A percentile compares a stretch with the other conserved stretches of the same genome.
These are phyloP conservation scores for Mythimna albipuncta DNA, from an alignment of 2,888 invertebrate genomes.

Conservation along the genomic window DNA sequence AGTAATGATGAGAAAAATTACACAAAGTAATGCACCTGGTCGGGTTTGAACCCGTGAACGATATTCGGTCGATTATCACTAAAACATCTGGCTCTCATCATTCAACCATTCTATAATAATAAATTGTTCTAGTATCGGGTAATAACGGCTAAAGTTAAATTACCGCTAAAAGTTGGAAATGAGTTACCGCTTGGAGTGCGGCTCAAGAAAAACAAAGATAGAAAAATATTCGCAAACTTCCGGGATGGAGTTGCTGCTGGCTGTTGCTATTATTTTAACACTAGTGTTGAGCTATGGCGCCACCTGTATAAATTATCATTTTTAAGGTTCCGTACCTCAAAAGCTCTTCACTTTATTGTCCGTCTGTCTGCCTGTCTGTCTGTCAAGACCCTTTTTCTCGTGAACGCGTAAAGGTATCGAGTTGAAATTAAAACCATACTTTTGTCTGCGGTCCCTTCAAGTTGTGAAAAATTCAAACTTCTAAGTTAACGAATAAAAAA, in stretches of 20 bases:
- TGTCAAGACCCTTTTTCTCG: no score
- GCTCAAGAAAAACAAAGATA: conserved; percentile 36
- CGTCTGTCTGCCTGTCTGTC: no score
- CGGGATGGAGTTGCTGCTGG: not conserved
- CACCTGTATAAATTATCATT: not conserved
- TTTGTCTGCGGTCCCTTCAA: no score
- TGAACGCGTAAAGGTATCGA: no score
- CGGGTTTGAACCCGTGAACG: no score
- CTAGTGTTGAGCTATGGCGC: not conserved
- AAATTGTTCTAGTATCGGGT: conserved; percentile 13
- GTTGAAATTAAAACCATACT: no score
- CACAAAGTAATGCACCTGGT: no score
- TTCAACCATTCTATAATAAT: not conserved
- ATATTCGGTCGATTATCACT: not conserved
- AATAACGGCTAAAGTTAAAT: conserved; percentile 43
- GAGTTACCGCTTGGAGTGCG: conserved; percentile 28
- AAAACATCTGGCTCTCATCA: not conserved
- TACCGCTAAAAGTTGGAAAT: conserved; percentile 34
- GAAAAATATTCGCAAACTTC: conserved; percentile 42
- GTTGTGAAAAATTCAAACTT: no score
- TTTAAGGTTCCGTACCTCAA: no score
- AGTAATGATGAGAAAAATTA: no score
- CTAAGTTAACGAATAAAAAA: no score
- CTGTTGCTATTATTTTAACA: conserved; percentile 23
- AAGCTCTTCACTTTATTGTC: no score